These are phyloP conservation scores for Menura novaehollandiae DNA, from an alignment of 2,113 vertebrate species.

Conservation along the genomic window DNA sequence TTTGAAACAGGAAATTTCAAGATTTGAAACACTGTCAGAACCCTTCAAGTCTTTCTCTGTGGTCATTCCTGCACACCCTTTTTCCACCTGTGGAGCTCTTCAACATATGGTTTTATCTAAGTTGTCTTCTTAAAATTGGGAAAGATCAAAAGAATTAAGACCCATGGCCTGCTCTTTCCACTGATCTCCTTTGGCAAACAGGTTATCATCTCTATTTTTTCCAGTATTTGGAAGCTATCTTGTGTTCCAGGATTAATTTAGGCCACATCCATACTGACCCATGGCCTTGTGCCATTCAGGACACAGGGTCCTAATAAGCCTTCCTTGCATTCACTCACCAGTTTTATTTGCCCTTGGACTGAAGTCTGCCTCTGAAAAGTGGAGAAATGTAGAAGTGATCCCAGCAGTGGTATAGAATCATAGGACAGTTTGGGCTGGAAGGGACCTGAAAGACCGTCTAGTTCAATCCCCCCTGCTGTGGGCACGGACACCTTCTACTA, in stretches of 20 bases:
- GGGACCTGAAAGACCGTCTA: background rate
- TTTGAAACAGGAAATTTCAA: background rate
- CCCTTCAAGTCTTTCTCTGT: background rate
- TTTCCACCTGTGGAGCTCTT: background rate
- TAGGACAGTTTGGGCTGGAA: background rate
- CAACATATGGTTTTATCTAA: background rate
- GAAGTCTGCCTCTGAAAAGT: background rate
- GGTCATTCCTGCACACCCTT: background rate
- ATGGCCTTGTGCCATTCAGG: background rate
- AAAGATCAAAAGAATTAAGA: background rate
- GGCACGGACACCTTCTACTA: background rate
- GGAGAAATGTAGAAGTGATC: background rate
- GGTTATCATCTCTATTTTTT: background rate
- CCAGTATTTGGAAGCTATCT: background rate
- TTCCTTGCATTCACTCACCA: background rate
- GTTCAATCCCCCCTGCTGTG: background rate
- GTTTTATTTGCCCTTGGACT: background rate
- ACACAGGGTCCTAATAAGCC: fast-evolving
- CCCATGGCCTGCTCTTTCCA: background rate
- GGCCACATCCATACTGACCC: background rate
- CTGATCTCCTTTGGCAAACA: background rate
- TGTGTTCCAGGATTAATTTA: background rate
- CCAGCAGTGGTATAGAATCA: background rate
- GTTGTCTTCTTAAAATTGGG: background rate
- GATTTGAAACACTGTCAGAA: background rate